These are phyloP conservation scores for Poliocrania exsul DNA, from an alignment of 2,797 vertebrate genomes.

Conservation along the genomic window DNA sequence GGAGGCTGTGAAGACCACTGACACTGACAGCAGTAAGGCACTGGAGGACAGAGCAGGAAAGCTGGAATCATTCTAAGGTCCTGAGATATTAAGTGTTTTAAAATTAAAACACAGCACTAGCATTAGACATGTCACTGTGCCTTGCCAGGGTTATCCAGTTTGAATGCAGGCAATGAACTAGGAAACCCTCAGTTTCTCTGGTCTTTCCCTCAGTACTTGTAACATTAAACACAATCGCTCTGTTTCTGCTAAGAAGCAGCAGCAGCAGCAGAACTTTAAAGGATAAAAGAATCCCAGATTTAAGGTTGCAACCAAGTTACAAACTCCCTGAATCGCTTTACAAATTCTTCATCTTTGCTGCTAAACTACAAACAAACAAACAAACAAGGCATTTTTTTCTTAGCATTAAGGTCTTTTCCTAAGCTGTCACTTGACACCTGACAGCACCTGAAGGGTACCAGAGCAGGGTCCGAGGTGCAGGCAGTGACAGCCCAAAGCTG, in stretches of 20 bases:
- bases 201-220: background rate
- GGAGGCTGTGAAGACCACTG: background rate
- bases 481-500: background rate
- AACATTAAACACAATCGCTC: background rate
- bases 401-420: background rate
- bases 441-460: background rate
- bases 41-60: background rate
- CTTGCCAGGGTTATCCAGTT: background rate
- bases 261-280: background rate
- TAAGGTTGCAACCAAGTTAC: background rate
- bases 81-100: background rate
- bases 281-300: background rate
- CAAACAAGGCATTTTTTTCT: accelerated
- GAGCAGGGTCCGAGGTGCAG: background rate
- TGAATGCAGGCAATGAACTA: background rate
- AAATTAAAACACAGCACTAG: background rate
- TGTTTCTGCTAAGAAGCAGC: background rate
- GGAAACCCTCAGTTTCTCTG: background rate
- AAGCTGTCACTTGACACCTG: background rate
- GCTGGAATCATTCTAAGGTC: background rate
- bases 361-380: background rate
- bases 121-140: accelerated
- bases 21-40: background rate
- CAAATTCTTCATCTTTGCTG: background rate
- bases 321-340: background rate